These are phyloP conservation scores for Orthonevra nobilis DNA, from an alignment of 2,888 invertebrate species.

Conservation along the genomic window DNA sequence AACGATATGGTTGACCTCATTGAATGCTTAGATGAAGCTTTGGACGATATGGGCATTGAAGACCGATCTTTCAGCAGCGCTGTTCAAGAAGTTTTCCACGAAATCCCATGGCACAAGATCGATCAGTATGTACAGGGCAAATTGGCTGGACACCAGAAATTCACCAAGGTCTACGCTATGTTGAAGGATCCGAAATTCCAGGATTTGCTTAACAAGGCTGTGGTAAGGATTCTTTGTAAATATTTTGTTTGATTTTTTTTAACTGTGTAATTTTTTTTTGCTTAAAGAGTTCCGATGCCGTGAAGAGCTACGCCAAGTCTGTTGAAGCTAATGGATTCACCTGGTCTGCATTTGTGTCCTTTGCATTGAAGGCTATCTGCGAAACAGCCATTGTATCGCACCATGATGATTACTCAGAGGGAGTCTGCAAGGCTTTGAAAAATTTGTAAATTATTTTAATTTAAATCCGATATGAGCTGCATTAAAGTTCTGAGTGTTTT, in stretches of 20 bases:
- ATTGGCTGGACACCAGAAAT: conserved; percentile 26
- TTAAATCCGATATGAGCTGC: conserved; percentile 5
- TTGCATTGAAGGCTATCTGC: conserved; percentile 52
- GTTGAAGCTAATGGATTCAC: conserved; percentile 47
- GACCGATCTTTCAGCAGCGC: conserved; percentile 25
- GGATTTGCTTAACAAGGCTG: conserved; percentile 34
- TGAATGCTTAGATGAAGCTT: conserved; percentile 35
- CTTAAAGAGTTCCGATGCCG: conserved; percentile 20
- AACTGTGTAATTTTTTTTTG: not conserved
- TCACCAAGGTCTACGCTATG: conserved; percentile 35
- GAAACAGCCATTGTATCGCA: conserved; percentile 57
- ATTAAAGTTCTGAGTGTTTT: not conserved
- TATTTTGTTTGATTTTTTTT: too few species aligned
- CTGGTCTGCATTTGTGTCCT: conserved; percentile 39
- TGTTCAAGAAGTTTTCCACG: conserved; percentile 22
- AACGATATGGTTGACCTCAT: conserved; percentile 40
- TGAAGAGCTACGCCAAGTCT: conserved; percentile 36
- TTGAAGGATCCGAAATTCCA: conserved; percentile 50
- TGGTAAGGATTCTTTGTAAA: conserved; percentile 23
- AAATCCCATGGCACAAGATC: conserved; percentile 53
- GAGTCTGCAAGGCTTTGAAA: conserved; percentile 42
- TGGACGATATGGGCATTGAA: conserved; percentile 30
- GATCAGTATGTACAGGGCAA: conserved; percentile 34
- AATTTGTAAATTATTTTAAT: conserved; percentile 34
- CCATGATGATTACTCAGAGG: conserved; percentile 47